Percentiles rank a stretch among this genome's conserved stretches.
Conservation (phyloP, 2,888 invertebrate genomes). For the Brenthis ino region DNA sequence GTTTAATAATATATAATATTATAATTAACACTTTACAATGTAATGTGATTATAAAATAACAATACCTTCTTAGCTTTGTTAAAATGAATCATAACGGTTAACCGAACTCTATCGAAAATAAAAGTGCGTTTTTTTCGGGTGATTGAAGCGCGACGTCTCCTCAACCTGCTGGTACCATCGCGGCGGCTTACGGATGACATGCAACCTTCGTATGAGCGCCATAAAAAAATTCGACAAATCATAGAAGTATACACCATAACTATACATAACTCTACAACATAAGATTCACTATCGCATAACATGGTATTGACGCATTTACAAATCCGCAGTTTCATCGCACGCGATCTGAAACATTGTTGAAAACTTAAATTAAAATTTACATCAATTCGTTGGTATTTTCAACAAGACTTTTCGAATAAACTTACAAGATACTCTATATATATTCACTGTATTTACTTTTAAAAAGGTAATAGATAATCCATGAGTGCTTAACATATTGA, state of each 20-base stretch:
- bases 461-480: not conserved
- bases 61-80: conserved; percentile 14
- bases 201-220: conserved; percentile 39
- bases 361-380: conserved; percentile 13
- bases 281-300: conserved; percentile 34
- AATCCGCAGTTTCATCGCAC: conserved; percentile 30
- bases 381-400: not conserved
- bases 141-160: conserved; percentile 54
- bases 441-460: no score
- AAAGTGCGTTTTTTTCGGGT: conserved; percentile 54
- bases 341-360: conserved; percentile 28
- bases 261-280: conserved; percentile 25
- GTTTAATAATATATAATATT: not conserved
- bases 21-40: not conserved
- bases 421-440: no score
- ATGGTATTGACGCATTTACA: conserved; percentile 36
- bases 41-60: conserved; percentile 4
- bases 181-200: conserved; percentile 46
- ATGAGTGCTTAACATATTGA: not conserved
- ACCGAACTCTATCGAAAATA: conserved; percentile 54
- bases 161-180: conserved; percentile 58
- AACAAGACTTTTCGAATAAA: not conserved
- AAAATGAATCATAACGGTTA: conserved; percentile 38
- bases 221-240: conserved; percentile 25
- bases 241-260: conserved; percentile 14